A percentile compares a stretch with the other conserved stretches of the same genome.
Conservation (phyloP, 2,888 invertebrate genomes). For the Parasteatoda lunata region DNA sequence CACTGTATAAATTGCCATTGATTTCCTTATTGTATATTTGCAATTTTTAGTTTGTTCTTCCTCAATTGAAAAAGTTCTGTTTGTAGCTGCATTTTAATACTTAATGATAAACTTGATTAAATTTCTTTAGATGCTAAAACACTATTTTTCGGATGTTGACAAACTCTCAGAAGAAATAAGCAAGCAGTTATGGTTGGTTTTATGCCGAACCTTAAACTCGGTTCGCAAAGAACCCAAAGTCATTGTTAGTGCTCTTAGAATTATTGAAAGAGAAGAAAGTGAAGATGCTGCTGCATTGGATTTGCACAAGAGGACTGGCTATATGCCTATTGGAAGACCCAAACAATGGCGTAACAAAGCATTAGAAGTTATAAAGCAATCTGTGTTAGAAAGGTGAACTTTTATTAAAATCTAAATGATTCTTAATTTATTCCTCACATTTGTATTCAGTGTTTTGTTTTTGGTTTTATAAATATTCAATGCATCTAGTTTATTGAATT, state of each 20-base stretch:
- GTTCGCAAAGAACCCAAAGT: constrained; percentile 91
- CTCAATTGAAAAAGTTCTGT: not conserved
- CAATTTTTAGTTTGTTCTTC: not conserved
- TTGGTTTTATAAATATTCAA: not conserved
- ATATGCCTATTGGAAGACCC: constrained; percentile 94
- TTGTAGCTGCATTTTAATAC: not conserved
- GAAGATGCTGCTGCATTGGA: constrained; percentile 89
- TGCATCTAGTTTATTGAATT: no score
- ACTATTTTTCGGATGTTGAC: constrained; percentile 97
- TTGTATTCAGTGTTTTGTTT: not conserved
- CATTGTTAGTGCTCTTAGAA: constrained; percentile 95
- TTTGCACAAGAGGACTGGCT: constrained; percentile 87
- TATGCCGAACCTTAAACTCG: constrained; percentile 92
- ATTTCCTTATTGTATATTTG: not conserved
- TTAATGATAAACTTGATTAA: not conserved
- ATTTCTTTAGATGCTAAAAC: constrained; percentile 82
- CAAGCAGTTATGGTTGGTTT: constrained; percentile 91
- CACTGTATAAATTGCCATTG: not conserved
- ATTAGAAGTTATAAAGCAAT: constrained; percentile 81
- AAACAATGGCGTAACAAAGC: constrained; percentile 92
- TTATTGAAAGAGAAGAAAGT: constrained; percentile 97
- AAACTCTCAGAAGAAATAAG: constrained; percentile 89
- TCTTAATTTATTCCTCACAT: not conserved
- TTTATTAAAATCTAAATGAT: not conserved
- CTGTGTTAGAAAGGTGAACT: constrained; percentile 75